A percentile compares a stretch with the other conserved stretches of the same genome.
phyloP scores from a whole-genome alignment of 2,888 invertebrate genomes.

The Heliconius cydno region DNA sequence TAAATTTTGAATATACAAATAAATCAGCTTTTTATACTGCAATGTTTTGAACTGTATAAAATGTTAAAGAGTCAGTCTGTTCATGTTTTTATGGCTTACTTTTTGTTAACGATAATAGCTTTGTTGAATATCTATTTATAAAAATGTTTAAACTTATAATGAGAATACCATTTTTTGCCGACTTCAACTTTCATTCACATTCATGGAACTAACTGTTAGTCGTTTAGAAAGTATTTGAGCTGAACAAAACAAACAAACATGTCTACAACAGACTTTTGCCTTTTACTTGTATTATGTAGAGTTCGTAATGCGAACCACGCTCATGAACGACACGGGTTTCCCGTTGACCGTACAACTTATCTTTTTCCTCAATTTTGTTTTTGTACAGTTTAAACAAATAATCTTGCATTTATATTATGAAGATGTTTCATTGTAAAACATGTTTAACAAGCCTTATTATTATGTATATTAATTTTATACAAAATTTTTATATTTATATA shows the following conservation, averaged over 20 bases:
- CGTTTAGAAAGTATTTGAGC: conserved; percentile 44
- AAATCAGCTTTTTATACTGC: background rate
- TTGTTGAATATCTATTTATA: background rate
- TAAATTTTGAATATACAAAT: background rate
- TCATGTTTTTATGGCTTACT: conserved; percentile 6
- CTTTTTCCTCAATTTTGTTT: conserved; percentile 28
- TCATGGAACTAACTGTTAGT: conserved; percentile 40
- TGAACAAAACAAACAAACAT: conserved; percentile 45
- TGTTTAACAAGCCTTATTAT: background rate
- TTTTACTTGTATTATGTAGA: conserved; percentile 27
- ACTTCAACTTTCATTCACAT: conserved; percentile 34
- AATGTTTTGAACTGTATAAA: background rate
- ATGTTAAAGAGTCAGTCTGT: background rate
- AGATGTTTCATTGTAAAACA: conserved; percentile 12
- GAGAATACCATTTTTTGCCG: conserved; percentile 13
- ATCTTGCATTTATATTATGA: background rate
- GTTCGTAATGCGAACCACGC: conserved; percentile 31
- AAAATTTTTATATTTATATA: no score
- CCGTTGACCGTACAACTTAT: conserved; percentile 18
- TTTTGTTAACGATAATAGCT: background rate
- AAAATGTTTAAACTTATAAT: background rate
- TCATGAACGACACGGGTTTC: conserved; percentile 18
- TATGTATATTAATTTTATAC: no score
- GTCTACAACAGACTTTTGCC: conserved; percentile 33
- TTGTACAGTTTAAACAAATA: conserved; percentile 8